Evolutionary conservation across 2,888 invertebrate genomes (phyloP), one percentile per base, ranked within the genome.

Genomic region (Asteroscopus sphinx): DNA sequence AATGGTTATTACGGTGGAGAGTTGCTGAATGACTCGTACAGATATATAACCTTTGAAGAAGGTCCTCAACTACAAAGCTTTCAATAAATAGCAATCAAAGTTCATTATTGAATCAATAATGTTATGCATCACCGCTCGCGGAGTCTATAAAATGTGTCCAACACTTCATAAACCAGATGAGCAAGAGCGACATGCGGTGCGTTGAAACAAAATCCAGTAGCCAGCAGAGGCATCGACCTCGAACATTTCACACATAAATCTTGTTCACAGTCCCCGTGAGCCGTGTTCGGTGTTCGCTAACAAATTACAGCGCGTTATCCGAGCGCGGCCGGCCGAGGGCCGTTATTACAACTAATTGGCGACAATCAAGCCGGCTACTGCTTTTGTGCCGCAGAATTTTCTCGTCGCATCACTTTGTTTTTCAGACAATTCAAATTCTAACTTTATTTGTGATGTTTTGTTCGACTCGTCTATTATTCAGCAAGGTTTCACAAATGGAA

Each of bases 311-410:
- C 83, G 82, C 83, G 86, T 82, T 83, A 83, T 77, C 82, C 83
- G 81, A 81, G 78, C 80, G 82, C 78, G 73, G 77, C 68, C 69
- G 67, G 73, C 76, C 79, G 83, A 83, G 85, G 82, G 86, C 87
- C 86, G 88, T 87, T 88, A 93, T 92, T 92, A 90, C 85, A 87
- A 86, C 89, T 93, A 93, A 93, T 93, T 93, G 92, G 88, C 86
- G 88, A 90, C 92, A 92, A 92, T 92, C 91, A 90, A 86, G 80
- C 80, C 77, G 67, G 76, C 86, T 83, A 82, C 86, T 85, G 85
- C 85, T 86, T 85, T 84, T 83, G 80, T 85, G 82, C 79, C 77
- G 77, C 76, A 79, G 78, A 82, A 82, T 81, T 80, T 82, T 83
- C 84, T 83, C 75, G 79, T 76, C 75, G 61, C 71, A 70, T 81